Conservation (phyloP, 1,140 invertebrate species). For the Drosophila pseudoananassae region DNA sequence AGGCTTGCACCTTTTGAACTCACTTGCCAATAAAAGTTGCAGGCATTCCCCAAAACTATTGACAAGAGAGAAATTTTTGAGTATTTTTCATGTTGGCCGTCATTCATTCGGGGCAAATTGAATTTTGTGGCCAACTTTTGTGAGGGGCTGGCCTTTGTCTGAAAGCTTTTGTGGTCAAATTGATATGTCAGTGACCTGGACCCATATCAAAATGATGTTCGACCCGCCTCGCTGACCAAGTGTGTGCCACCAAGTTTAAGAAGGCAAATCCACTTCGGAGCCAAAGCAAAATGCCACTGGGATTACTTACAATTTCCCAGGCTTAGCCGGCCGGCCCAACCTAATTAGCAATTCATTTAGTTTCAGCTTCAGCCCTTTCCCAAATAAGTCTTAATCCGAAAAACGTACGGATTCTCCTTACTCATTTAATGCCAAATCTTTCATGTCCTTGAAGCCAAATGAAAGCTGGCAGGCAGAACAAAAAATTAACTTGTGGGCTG, state of each 20-base stretch:
- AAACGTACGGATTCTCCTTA: slow-evolving; percentile 15
- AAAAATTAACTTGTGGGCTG: slow-evolving; percentile 52
- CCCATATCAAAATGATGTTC: slow-evolving; percentile 48
- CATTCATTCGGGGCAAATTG: slow-evolving; percentile 33
- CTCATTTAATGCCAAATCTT: slow-evolving; percentile 37
- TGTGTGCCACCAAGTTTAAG: background rate
- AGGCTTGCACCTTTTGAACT: slow-evolving; percentile 47
- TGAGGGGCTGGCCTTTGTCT: slow-evolving; percentile 30
- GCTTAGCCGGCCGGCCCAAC: slow-evolving; percentile 25
- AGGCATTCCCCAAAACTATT: slow-evolving; percentile 44
- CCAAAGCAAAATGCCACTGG: slow-evolving; percentile 18
- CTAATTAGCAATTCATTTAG: slow-evolving; percentile 57
- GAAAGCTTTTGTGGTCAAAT: slow-evolving; percentile 55
- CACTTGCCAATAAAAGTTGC: slow-evolving; percentile 36
- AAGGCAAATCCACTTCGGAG: slow-evolving; percentile 5
- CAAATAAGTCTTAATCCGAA: slow-evolving; percentile 33
- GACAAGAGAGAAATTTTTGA: slow-evolving; percentile 32
- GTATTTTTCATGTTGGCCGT: slow-evolving; percentile 36
- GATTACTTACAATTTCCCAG: slow-evolving; percentile 41
- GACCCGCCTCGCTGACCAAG: slow-evolving; percentile 34
- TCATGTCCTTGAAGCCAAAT: slow-evolving; percentile 44
- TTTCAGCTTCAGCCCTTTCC: slow-evolving; percentile 46
- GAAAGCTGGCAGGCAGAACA: slow-evolving; percentile 27
- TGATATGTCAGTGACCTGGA: slow-evolving; percentile 52
- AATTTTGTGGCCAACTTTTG: slow-evolving; percentile 40